These are phyloP conservation scores for Halichoerus grypus DNA, from an alignment of 2,113 vertebrate species.

Conservation along the genomic window DNA sequence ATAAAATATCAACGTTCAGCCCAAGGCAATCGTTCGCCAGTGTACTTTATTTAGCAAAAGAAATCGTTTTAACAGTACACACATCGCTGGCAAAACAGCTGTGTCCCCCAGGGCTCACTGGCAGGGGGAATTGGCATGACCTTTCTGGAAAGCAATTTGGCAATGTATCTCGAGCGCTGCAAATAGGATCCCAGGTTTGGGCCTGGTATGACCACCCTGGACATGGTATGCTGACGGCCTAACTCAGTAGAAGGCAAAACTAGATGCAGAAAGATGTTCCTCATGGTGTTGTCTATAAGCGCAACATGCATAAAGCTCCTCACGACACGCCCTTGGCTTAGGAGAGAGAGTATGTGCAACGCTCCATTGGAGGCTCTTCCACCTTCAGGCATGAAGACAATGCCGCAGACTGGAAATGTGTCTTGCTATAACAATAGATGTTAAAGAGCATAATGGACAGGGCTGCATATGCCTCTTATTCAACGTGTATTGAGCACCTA, in stretches of 20 bases:
- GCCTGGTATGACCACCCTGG: background rate
- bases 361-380: rapidly evolving
- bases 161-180: background rate
- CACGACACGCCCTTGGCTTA: rapidly evolving
- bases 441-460: background rate
- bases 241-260: rapidly evolving
- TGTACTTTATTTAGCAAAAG: background rate
- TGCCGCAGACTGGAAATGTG: rapidly evolving
- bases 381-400: background rate
- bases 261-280: rapidly evolving
- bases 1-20: background rate
- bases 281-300: rapidly evolving
- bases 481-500: background rate
- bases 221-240: background rate
- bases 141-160: background rate
- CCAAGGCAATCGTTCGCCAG: background rate
- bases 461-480: too few relatives aligned
- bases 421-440: background rate
- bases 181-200: background rate
- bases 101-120: background rate
- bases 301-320: rapidly evolving
- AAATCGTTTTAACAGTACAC: constrained; percentile 36
- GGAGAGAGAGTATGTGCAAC: rapidly evolving
- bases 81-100: background rate
- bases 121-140: background rate